Percentiles rank a stretch among this genome's conserved stretches.
phyloP scores from a whole-genome alignment of 2,888 invertebrate species.

The Ochlodes sylvanus region DNA sequence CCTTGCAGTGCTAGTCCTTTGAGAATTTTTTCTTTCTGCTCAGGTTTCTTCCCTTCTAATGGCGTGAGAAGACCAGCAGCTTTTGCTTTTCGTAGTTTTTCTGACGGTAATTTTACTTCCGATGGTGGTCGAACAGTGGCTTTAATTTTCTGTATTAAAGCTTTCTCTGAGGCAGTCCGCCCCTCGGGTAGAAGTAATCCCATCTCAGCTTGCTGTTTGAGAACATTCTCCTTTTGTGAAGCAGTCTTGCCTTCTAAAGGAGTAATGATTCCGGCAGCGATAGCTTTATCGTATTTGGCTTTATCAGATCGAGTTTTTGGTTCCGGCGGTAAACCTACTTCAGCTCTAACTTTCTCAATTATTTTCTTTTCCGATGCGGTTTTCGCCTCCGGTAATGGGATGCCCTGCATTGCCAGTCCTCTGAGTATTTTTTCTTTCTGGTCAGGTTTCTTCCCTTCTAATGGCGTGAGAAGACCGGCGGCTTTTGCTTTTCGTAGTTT shows the following conservation, averaged over 20 bases:
- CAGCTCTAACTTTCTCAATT: too few relatives aligned
- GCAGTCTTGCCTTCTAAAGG: too few relatives aligned
- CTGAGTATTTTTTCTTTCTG: slow-evolving; percentile 49
- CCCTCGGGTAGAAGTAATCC: slow-evolving; percentile 46
- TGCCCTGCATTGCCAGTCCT: slow-evolving; percentile 32
- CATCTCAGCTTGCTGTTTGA: slow-evolving; percentile 38
- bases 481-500: too few relatives aligned
- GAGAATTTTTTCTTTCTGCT: slow-evolving; percentile 51
- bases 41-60: slow-evolving; percentile 33
- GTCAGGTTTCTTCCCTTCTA: too few relatives aligned
- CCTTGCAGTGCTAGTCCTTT: slow-evolving; percentile 43
- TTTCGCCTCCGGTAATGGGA: too few relatives aligned
- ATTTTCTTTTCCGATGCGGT: too few relatives aligned
- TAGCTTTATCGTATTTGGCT: slow-evolving; percentile 47
- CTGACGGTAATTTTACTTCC: slow-evolving; percentile 45
- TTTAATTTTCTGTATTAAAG: slow-evolving; percentile 38
- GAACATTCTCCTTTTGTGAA: too few relatives aligned
- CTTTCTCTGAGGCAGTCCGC: slow-evolving; percentile 42
- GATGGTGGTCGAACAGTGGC: slow-evolving; percentile 45
- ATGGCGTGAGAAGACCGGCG: too few relatives aligned
- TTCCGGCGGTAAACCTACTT: too few relatives aligned
- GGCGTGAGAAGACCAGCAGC: slow-evolving; percentile 43
- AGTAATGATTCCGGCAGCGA: too few relatives aligned
- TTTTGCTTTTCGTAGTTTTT: slow-evolving; percentile 47
- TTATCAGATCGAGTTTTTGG: slow-evolving; percentile 37